Base-by-base conservation (phyloP, 1,140 invertebrate genomes). In the Papilio polyxenes region DNA sequence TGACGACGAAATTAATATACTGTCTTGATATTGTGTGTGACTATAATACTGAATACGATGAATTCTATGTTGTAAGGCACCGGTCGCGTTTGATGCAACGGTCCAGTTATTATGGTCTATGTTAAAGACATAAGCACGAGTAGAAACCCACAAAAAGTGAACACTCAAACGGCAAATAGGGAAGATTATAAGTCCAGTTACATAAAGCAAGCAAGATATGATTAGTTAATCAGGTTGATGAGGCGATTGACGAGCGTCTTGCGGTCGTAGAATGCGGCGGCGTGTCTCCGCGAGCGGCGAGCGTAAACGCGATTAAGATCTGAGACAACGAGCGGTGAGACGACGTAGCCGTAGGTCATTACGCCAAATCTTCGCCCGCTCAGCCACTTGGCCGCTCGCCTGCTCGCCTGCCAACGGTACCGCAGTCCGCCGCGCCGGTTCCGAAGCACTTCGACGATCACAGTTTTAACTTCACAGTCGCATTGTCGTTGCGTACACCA, bases 331-430 rank as follows among this genome's bases (percentile, higher is more conserved):
- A 84, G 87, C 87, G 82, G 82, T 83, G 86, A 86, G 86, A 85
- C 86, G 82, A 86, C 44, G 81, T 86, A 84, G 89, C 87, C 44
- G 81, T 86, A 84, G 90, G 90, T 91, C 89, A 89, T 92, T 91
- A 92, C 89, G 90, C 91, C 91, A 88, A 92, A 92, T 86, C 86
- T 84, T 77, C 65, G 56, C 69, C 80, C 81, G 82, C 81, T 85
- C 82, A 74, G 81, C 77, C 76, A 85, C 83, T 31, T 23, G 62
- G 62, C 62, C 20, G 23, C 65, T 37, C 65, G 65, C 13, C 31
- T 31, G 65, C 65, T 37, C 31, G 6, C 31, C 31, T 40, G 44
- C 56, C 87, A 88, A 89, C 89, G 88, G 89, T 88, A 77, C 75
- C 74, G 17, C 40, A 8, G 40, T 75, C 40, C 44, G 10, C 40